Evolutionary conservation across 2,113 vertebrate species (phyloP).

Genomic region (Ranitomeya imitator): DNA sequence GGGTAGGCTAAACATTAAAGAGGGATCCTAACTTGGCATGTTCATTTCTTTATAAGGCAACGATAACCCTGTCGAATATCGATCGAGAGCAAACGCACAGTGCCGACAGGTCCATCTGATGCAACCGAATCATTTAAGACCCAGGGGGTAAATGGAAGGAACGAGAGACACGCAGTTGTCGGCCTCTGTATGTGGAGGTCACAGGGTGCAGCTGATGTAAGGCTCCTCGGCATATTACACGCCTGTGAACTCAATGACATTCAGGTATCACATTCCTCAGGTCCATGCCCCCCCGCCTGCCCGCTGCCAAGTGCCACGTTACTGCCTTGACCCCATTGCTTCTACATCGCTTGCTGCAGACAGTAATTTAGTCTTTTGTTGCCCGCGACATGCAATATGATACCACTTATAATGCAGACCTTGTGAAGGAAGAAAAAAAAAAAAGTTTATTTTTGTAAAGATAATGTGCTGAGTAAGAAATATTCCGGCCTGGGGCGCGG

Average conservation of each 20-base stretch:
- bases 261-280: background rate
- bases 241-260: constrained; percentile 23
- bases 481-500: background rate
- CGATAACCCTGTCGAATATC: background rate
- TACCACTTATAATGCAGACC: no score
- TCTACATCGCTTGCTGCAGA: background rate
- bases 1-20: background rate
- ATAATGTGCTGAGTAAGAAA: background rate
- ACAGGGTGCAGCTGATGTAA: constrained; percentile 26
- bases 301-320: background rate
- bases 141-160: background rate
- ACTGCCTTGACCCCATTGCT: background rate
- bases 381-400: no score
- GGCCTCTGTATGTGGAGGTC: background rate
- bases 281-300: background rate
- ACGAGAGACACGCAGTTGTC: background rate
- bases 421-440: background rate
- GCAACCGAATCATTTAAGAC: background rate
- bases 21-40: background rate
- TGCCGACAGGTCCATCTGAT: background rate
- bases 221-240: background rate
- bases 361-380: background rate
- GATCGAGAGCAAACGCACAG: background rate
- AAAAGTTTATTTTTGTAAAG: background rate
- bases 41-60: background rate